These are phyloP conservation scores for Echinometra lucunter DNA, from an alignment of 53 echinoderm and acorn worm genomes.

Conservation along the genomic window DNA sequence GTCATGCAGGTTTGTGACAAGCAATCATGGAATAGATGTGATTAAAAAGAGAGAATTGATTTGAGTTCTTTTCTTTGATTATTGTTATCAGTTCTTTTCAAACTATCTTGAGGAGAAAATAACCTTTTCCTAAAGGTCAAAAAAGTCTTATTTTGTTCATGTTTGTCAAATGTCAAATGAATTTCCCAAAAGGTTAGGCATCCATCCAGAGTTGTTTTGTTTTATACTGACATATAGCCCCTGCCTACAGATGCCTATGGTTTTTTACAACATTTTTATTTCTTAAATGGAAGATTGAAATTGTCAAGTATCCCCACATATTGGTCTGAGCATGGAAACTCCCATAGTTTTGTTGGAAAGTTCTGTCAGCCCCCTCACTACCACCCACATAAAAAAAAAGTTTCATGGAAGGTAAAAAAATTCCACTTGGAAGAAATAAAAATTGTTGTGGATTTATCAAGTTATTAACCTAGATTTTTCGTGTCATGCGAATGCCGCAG, in stretches of 20 bases:
- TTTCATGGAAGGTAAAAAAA: no score
- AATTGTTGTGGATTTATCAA: not conserved
- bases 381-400: no score
- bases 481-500: no score
- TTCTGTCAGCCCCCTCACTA: no score
- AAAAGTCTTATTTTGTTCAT: not conserved
- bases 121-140: not conserved
- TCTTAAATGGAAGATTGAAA: not conserved
- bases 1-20: slow-evolving; percentile 18
- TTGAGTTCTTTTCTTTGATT: not conserved
- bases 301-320: not conserved
- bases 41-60: not conserved
- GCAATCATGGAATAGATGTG: not conserved
- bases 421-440: not conserved
- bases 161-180: no score
- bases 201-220: not conserved
- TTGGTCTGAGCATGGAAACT: not conserved
- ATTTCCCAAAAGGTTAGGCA: not conserved
- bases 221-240: no score
- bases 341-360: not conserved
- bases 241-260: no score
- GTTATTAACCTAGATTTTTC: no score
- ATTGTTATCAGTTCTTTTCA: not conserved
- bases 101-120: not conserved
- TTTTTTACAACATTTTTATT: no score